These are phyloP conservation scores for Camponotus floridanus DNA, from an alignment of 1,140 invertebrate species.

Conservation along the genomic window DNA sequence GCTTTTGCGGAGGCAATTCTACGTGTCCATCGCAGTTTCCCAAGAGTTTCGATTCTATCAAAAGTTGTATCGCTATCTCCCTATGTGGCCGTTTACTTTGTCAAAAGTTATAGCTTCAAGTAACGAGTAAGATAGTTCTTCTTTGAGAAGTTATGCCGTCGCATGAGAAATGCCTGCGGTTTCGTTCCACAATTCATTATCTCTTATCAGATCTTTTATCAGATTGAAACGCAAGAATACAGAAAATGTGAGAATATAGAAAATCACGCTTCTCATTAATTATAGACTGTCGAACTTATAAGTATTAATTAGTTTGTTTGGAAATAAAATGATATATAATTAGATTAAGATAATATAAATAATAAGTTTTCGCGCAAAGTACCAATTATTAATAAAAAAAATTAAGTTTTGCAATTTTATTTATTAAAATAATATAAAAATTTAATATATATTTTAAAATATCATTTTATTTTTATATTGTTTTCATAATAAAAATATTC, in stretches of 20 bases:
- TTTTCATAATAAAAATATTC: background rate
- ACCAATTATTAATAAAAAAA: too few relatives aligned
- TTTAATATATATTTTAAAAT: background rate
- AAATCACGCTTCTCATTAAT: slow-evolving; percentile 1
- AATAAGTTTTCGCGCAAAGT: too few relatives aligned
- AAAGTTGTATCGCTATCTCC: slow-evolving; percentile 48
- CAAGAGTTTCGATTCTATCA: slow-evolving; percentile 42
- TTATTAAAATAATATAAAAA: background rate
- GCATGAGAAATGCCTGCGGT: background rate
- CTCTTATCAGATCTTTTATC: slow-evolving; percentile 10
- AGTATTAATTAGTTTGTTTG: background rate
- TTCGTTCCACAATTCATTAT: background rate
- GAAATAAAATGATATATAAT: background rate
- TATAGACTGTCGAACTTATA: background rate
- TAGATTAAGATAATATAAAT: too few relatives aligned
- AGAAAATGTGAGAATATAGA: background rate
- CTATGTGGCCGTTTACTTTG: slow-evolving; percentile 38
- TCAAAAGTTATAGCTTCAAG: slow-evolving; percentile 36
- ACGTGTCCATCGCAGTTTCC: slow-evolving; percentile 22
- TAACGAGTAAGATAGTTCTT: slow-evolving; percentile 44
- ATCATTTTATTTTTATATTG: background rate
- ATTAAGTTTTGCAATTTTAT: too few relatives aligned
- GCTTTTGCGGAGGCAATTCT: slow-evolving; percentile 5
- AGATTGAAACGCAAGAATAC: slow-evolving; percentile 12
- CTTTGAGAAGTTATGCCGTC: slow-evolving; percentile 34